Conservation (phyloP, 2,888 invertebrate species). For the Syritta pipiens region DNA sequence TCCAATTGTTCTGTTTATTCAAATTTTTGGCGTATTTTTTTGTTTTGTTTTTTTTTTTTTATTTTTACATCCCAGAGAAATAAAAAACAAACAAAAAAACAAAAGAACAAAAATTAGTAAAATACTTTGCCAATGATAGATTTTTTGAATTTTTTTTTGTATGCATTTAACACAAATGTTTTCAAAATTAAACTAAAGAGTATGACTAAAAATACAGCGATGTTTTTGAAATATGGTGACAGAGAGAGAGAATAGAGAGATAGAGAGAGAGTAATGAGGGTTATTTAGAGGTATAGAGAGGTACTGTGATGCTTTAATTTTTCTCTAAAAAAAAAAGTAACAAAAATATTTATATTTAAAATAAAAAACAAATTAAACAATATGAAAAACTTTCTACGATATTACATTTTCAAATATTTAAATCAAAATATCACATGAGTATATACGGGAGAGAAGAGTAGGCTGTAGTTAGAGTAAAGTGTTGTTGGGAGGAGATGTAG, state of each 20-base stretch:
- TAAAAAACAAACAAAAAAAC: background rate
- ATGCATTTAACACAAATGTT: slow-evolving; percentile 56
- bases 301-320: slow-evolving; percentile 54
- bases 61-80: background rate
- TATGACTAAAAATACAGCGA: slow-evolving; percentile 63
- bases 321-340: too few relatives aligned
- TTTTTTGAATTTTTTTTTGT: background rate
- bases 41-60: too few relatives aligned
- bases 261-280: slow-evolving; percentile 60
- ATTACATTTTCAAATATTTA: slow-evolving; percentile 14
- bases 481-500: background rate
- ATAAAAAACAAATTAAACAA: slow-evolving; percentile 13
- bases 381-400: slow-evolving; percentile 22
- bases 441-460: slow-evolving; percentile 15
- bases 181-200: slow-evolving; percentile 44
- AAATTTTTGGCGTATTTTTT: too few relatives aligned
- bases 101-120: slow-evolving; percentile 31
- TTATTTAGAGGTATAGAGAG: slow-evolving; percentile 37
- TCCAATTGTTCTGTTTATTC: slow-evolving; percentile 93
- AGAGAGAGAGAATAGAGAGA: slow-evolving; percentile 40
- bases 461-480: slow-evolving; percentile 15
- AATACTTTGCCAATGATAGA: background rate
- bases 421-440: slow-evolving; percentile 25
- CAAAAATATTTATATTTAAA: too few relatives aligned
- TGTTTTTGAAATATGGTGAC: slow-evolving; percentile 64